Percentiles rank a stretch among this genome's conserved stretches.
phyloP scores from a whole-genome alignment of 2,797 vertebrate genomes.

The Pipistrellus pipistrellus region DNA sequence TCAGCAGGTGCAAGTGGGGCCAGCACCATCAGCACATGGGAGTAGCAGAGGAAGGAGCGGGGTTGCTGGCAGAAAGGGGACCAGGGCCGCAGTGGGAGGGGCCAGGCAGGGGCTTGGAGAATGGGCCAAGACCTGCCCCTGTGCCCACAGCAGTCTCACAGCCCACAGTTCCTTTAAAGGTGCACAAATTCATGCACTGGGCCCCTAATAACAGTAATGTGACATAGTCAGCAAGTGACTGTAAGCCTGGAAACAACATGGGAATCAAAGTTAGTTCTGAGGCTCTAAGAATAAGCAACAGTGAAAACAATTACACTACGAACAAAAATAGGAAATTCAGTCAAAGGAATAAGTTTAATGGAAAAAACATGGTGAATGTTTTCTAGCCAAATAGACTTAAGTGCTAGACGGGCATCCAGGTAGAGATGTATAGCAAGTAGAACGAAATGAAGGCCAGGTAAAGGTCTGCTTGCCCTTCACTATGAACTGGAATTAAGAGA shows the following conservation, averaged over 20 bases:
- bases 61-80: too few species aligned
- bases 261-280: background rate
- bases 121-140: too few species aligned
- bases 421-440: background rate
- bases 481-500: background rate
- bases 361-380: background rate
- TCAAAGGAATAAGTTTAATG: background rate
- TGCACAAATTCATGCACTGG: too few species aligned
- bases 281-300: background rate
- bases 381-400: conserved; percentile 38
- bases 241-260: background rate
- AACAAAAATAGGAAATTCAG: conserved; percentile 22
- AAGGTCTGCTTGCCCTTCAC: background rate
- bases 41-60: too few species aligned
- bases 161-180: too few species aligned
- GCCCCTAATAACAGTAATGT: background rate
- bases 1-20: too few species aligned
- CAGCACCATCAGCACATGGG: too few species aligned
- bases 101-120: too few species aligned
- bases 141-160: too few species aligned
- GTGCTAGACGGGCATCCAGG: background rate
- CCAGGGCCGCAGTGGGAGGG: too few species aligned
- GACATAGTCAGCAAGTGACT: background rate
- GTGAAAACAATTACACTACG: background rate
- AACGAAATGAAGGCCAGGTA: background rate